Evolutionary conservation across 2,888 invertebrate genomes (phyloP).

Genomic region (Monopis laevigella): DNA sequence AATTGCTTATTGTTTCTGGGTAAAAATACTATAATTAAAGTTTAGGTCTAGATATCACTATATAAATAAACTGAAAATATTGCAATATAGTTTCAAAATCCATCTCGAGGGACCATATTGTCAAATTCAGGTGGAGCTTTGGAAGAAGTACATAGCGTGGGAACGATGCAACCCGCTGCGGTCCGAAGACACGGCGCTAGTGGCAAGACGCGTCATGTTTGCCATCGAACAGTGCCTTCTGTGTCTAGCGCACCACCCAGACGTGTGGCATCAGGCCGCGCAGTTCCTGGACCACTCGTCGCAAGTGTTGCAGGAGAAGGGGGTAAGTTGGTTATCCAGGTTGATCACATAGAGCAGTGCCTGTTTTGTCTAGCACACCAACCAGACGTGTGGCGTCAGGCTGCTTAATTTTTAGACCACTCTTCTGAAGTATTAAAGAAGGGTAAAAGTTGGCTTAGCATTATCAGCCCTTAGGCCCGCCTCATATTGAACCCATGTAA

Average conservation of each 20-base stretch:
- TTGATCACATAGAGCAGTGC: slow-evolving; percentile 97
- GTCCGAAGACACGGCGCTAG: slow-evolving; percentile 93
- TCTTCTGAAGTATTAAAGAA: slow-evolving; percentile 95
- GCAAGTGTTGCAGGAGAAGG: slow-evolving; percentile 93
- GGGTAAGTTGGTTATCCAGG: too few species aligned
- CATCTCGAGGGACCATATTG: background rate
- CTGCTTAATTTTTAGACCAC: slow-evolving; percentile 95
- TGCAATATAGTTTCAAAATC: too few species aligned
- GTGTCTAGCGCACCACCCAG: slow-evolving; percentile 96
- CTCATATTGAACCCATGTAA: too few species aligned
- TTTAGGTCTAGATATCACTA: too few species aligned
- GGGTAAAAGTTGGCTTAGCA: slow-evolving; percentile 85
- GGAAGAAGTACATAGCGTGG: slow-evolving; percentile 99
- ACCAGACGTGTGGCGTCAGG: slow-evolving; percentile 99
- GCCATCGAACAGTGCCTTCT: slow-evolving; percentile 97
- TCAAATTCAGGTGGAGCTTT: slow-evolving; percentile 92
- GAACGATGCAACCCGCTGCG: slow-evolving; percentile 96
- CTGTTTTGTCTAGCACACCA: slow-evolving; percentile 96
- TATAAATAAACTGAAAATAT: too few species aligned
- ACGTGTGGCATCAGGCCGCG: slow-evolving; percentile 99
- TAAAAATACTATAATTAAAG: too few species aligned
- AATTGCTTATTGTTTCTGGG: too few species aligned
- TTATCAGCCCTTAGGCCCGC: slow-evolving; percentile 97
- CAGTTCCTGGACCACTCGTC: slow-evolving; percentile 96
- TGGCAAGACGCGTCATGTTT: slow-evolving; percentile 96